Conservation (phyloP, 2,797 vertebrate species). For the Gallinago solitaria region DNA sequence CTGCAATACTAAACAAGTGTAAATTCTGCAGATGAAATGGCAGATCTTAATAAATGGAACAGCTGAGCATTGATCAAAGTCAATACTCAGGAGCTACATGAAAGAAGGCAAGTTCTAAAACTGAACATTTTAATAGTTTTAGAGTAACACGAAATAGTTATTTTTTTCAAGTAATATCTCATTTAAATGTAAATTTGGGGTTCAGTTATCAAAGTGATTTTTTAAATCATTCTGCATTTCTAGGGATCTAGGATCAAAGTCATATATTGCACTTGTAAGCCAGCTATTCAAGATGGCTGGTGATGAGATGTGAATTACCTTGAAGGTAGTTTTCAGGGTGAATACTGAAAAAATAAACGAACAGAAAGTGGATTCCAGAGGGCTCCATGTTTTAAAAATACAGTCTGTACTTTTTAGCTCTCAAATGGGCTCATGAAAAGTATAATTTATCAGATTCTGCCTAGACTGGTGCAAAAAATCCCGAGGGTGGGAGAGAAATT, state of each 20-base stretch:
- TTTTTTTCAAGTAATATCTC: constrained; percentile 44
- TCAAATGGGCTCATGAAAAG: not conserved
- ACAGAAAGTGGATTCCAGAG: not conserved
- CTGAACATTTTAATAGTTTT: constrained; percentile 27
- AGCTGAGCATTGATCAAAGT: constrained; percentile 25
- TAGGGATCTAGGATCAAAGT: constrained; percentile 54
- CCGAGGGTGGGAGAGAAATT: not conserved
- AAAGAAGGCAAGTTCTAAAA: constrained; percentile 41
- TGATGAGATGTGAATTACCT: constrained; percentile 10
- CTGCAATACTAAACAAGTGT: not conserved
- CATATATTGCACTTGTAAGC: constrained; percentile 31
- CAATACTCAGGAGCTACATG: constrained; percentile 31
- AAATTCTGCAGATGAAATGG: constrained; percentile 8
- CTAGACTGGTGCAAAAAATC: not conserved
- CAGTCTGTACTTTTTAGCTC: not conserved
- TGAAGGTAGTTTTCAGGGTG: not conserved
- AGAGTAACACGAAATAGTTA: not conserved
- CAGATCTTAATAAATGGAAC: constrained; percentile 10
- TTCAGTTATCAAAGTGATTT: constrained; percentile 54
- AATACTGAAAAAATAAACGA: constrained; percentile 14
- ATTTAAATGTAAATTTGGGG: constrained; percentile 74
- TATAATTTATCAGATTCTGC: not conserved
- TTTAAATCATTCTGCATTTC: constrained; percentile 49
- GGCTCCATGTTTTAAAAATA: not conserved
- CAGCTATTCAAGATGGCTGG: constrained; percentile 16